Base-by-base conservation (phyloP, 1,140 invertebrate species). In the Condylostylus longicornis region DNA sequence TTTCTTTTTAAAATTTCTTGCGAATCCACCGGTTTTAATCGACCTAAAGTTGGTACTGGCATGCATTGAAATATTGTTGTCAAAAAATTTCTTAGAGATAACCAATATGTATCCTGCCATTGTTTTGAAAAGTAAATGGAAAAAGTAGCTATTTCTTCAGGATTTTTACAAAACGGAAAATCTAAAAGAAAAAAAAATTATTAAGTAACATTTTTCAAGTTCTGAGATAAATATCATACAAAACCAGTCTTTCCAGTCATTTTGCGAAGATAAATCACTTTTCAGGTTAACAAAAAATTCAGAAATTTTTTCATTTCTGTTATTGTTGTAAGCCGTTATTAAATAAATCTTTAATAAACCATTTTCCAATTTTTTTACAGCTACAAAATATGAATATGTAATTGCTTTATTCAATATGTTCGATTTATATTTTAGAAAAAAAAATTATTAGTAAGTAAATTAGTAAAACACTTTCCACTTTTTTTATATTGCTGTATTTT, bases 221-320 rank as follows among this genome's bases (percentile, higher is more conserved):
- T 28, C 9, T 41, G 30, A 36, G 22, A 29, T 37, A 40, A 33
- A 8, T 34, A 33, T 65, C 75, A 69, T 75, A 95, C 89, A 82
- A 68, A 95, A 96, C 91, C 91, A 97, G 49, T 96, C 91, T 54
- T 82, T 91, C 87, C 91, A 97, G 54, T 94, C 89, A 35, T 70
- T 68, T 57, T 90, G 85, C 37, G 77, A 79, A 54, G 91, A 85
- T 18, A 95, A 53, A 50, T 95, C 85, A 33, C 77, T 67, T 5
- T 84, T 73, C 72, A 95, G 75, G 66, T 82, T 89, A 18, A 71
- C 71, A 57, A 96, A 87, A 62, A 96, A 96, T 42, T 95, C 89
- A 25, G 72, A 68, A 29, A 94, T 74, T 64, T 85, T 88, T 17
- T 94, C 89, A 31, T 72, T 67, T 48, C 80, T 80, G 44, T 80